Evolutionary conservation across 2,113 vertebrate species (phyloP).

Genomic region (Lophura nycthemera): DNA sequence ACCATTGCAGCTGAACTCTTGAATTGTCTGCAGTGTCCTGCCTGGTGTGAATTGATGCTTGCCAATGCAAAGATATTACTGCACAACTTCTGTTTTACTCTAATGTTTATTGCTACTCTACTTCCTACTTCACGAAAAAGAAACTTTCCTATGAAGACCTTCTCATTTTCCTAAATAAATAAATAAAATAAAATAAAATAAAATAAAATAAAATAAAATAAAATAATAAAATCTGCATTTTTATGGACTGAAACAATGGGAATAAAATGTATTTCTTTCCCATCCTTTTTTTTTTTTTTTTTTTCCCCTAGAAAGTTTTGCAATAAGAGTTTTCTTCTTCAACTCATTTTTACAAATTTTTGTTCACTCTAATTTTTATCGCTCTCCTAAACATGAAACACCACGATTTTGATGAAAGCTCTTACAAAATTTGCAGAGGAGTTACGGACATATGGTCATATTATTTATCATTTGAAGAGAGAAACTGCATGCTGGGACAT

Average conservation of each 20-base stretch:
- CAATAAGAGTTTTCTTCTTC: background rate
- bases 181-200: no score
- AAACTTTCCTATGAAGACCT: background rate
- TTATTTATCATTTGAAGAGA: background rate
- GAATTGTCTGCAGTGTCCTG: background rate
- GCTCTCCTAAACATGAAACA: background rate
- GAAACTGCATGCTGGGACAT: background rate
- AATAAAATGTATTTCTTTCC: background rate
- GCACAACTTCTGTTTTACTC: background rate
- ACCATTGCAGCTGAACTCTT: background rate
- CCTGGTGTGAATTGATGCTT: background rate
- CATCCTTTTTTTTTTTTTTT: background rate
- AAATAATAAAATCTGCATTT: background rate
- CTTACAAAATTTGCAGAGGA: background rate
- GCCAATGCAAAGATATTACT: background rate
- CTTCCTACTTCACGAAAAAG: background rate
- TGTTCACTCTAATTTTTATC: background rate
- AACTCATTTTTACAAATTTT: background rate
- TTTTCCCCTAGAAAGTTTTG: background rate
- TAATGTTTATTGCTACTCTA: background rate
- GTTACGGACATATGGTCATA: background rate
- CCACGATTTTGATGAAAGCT: background rate
- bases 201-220: background rate
- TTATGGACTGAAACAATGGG: background rate
- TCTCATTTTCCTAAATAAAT: background rate